Percentiles rank a stretch among this genome's conserved stretches.
Conservation (phyloP, 1,140 invertebrate genomes). For the Trichoplusia ni region DNA sequence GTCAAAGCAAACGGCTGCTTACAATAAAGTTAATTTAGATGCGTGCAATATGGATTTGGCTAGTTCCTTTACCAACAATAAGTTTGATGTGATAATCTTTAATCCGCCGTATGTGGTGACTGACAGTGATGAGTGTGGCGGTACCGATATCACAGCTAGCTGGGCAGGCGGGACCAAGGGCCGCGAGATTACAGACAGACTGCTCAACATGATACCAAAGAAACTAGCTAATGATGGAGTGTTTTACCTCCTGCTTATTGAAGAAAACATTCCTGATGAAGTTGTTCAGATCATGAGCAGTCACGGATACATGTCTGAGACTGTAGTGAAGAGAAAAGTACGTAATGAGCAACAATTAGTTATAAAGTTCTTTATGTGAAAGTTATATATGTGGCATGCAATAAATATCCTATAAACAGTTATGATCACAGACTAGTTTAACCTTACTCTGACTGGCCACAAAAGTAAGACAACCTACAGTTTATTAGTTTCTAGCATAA, state of each 20-base stretch:
- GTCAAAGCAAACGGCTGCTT: slow-evolving; percentile 84
- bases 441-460: too few relatives aligned
- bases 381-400: background rate
- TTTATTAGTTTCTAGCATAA: too few relatives aligned
- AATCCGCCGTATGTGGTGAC: slow-evolving; percentile 99
- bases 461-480: too few relatives aligned
- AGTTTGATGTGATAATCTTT: slow-evolving; percentile 94
- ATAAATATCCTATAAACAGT: too few relatives aligned
- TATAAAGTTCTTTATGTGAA: slow-evolving; percentile 80
- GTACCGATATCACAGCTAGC: slow-evolving; percentile 83
- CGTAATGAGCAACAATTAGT: slow-evolving; percentile 88
- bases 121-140: slow-evolving; percentile 85
- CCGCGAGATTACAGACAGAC: slow-evolving; percentile 89
- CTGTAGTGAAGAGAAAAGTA: slow-evolving; percentile 86
- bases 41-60: slow-evolving; percentile 87
- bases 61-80: slow-evolving; percentile 71
- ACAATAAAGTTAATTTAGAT: slow-evolving; percentile 86
- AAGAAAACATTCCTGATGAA: slow-evolving; percentile 92
- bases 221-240: slow-evolving; percentile 87
- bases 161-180: slow-evolving; percentile 94
- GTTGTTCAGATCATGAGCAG: slow-evolving; percentile 84
- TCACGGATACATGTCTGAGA: slow-evolving; percentile 83
- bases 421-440: too few relatives aligned
- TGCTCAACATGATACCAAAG: slow-evolving; percentile 83
- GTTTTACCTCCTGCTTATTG: slow-evolving; percentile 92